Evolutionary conservation across 2,888 invertebrate species (phyloP).

Genomic region (Arctia plantaginis): DNA sequence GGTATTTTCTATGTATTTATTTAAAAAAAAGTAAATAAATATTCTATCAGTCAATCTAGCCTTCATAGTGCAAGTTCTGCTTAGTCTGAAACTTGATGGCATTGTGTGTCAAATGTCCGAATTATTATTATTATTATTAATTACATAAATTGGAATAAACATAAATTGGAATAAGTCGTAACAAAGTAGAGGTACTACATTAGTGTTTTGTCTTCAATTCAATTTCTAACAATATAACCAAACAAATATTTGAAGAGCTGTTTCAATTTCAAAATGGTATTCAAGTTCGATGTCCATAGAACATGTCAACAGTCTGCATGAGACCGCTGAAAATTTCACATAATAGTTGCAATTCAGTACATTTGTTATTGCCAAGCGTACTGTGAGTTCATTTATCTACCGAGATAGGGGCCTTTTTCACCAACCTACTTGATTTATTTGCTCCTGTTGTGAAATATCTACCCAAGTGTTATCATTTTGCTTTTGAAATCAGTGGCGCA

Average conservation of each 20-base stretch:
- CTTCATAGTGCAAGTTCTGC: no score
- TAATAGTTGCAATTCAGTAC: background rate
- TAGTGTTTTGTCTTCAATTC: background rate
- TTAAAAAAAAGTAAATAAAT: no score
- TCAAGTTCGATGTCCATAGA: background rate
- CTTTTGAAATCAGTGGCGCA: slow-evolving; percentile 28
- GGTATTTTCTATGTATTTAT: no score
- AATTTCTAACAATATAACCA: background rate
- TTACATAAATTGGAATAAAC: no score
- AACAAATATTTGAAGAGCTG: background rate
- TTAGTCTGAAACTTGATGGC: no score
- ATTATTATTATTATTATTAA: no score
- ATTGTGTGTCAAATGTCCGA: no score
- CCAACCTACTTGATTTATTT: slow-evolving; percentile 42
- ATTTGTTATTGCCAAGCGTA: slow-evolving; percentile 14
- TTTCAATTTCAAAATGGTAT: background rate
- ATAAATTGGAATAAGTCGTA: no score
- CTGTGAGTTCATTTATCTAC: slow-evolving; percentile 33
- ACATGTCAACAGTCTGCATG: background rate
- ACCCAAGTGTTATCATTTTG: slow-evolving; percentile 36
- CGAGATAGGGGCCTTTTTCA: slow-evolving; percentile 32
- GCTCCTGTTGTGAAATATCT: slow-evolving; percentile 40
- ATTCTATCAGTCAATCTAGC: no score
- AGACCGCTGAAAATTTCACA: background rate
- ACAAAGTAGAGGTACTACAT: no score